Conservation (phyloP, 2,888 invertebrate species). For the Philereme vetulata region DNA sequence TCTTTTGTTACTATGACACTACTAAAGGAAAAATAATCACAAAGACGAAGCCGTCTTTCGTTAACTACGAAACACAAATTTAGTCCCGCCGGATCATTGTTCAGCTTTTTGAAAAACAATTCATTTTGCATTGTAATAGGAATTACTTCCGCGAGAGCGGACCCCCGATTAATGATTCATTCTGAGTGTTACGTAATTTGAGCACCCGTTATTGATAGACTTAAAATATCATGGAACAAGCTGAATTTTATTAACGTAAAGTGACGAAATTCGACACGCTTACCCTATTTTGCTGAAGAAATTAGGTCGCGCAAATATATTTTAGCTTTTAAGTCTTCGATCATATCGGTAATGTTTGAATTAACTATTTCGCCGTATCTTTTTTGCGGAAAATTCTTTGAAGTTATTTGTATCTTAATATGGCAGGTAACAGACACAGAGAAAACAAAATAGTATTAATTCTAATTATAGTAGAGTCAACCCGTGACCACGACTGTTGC, state of each 20-base stretch:
- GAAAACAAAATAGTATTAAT: no score
- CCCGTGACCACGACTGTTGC: no score
- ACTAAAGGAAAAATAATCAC: not conserved
- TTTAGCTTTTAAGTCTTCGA: slow-evolving; percentile 6
- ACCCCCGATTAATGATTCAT: slow-evolving; percentile 51
- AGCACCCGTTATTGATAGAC: slow-evolving; percentile 40
- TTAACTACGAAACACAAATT: slow-evolving; percentile 35
- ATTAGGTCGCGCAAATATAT: slow-evolving; percentile 22
- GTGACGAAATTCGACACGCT: slow-evolving; percentile 25
- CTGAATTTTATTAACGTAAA: slow-evolving; percentile 32
- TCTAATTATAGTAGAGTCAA: no score
- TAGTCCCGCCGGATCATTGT: slow-evolving; percentile 38
- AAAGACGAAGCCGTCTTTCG: slow-evolving; percentile 17
- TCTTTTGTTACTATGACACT: not conserved
- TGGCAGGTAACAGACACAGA: not conserved
- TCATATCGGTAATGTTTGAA: slow-evolving; percentile 4
- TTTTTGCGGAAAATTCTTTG: slow-evolving; percentile 1
- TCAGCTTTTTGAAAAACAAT: slow-evolving; percentile 51
- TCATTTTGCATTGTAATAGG: slow-evolving; percentile 50
- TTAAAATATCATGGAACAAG: slow-evolving; percentile 37
- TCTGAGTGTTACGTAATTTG: slow-evolving; percentile 38
- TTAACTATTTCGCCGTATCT: not conserved
- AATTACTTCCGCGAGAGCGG: slow-evolving; percentile 47
- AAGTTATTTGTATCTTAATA: slow-evolving; percentile 2
- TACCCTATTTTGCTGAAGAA: slow-evolving; percentile 22